These are phyloP conservation scores for Agrotis segetum DNA, from an alignment of 2,888 invertebrate species.

Conservation along the genomic window DNA sequence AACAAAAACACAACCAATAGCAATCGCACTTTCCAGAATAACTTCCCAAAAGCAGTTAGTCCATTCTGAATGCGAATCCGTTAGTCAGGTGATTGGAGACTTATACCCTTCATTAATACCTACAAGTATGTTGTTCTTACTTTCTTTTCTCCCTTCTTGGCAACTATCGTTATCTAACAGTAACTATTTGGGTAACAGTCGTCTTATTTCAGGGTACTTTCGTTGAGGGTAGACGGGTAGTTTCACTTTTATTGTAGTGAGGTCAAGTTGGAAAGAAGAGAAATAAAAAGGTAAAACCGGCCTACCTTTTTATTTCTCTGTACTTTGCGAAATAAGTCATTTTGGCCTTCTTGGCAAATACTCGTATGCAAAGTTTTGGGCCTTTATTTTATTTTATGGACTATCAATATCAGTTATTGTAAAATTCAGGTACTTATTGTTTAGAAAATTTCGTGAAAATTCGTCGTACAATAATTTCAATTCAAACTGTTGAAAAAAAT, in stretches of 20 bases:
- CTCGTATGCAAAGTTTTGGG: no score
- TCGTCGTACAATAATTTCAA: no score
- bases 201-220: slow-evolving; percentile 10
- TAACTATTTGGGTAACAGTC: slow-evolving; percentile 14
- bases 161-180: slow-evolving; percentile 26
- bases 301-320: neutral
- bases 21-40: neutral
- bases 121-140: slow-evolving; percentile 25
- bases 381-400: no score
- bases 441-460: neutral
- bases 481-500: no score
- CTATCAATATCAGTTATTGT: no score
- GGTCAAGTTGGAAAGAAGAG: neutral
- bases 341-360: neutral
- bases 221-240: neutral
- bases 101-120: slow-evolving; percentile 47
- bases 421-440: neutral
- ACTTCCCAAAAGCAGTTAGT: neutral
- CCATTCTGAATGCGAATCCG: slow-evolving; percentile 25
- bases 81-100: slow-evolving; percentile 43
- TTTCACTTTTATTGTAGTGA: neutral
- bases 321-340: neutral
- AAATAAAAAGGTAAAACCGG: no score
- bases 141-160: slow-evolving; percentile 26
- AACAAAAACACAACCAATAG: slow-evolving; percentile 13